Percentiles rank a stretch among this genome's conserved stretches.
Conservation (phyloP, 2,888 invertebrate genomes). For the Eristalis arbustorum region DNA sequence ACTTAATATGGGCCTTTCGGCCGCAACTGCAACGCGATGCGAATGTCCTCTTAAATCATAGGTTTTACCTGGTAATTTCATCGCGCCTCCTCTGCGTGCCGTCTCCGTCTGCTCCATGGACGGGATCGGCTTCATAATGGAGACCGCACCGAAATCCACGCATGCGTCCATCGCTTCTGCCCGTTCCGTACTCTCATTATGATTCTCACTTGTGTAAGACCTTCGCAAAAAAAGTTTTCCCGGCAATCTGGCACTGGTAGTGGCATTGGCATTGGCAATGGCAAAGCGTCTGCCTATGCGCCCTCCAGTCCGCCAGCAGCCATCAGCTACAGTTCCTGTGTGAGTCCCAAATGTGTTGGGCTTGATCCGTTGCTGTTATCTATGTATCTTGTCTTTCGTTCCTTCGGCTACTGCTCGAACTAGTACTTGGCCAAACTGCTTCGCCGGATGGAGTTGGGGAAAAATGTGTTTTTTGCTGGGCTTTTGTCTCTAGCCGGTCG, state of each 20-base stretch:
- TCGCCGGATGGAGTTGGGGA: constrained; percentile 34
- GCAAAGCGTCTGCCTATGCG: neutral
- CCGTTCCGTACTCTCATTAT: constrained; percentile 58
- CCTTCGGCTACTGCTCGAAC: constrained; percentile 44
- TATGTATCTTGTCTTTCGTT: constrained; percentile 49
- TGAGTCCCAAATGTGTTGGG: constrained; percentile 49
- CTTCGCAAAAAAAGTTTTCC: constrained; percentile 18
- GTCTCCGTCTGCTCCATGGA: neutral
- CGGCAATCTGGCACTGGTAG: constrained; percentile 22
- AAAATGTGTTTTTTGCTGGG: constrained; percentile 40
- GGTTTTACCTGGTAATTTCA: constrained; percentile 57
- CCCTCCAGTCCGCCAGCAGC: neutral
- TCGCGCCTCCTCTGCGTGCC: neutral
- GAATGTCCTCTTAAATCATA: constrained; percentile 62
- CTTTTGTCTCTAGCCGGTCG: constrained; percentile 46
- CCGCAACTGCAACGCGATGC: constrained; percentile 54
- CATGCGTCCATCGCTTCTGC: constrained; percentile 22
- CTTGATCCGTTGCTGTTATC: constrained; percentile 60
- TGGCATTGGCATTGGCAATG: neutral
- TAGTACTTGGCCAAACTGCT: constrained; percentile 62
- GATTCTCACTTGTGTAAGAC: constrained; percentile 58
- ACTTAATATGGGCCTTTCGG: constrained; percentile 63
- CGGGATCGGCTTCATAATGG: constrained; percentile 13
- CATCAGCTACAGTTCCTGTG: neutral
- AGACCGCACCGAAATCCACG: constrained; percentile 59